Evolutionary conservation across 2,113 vertebrate species (phyloP).

Genomic region (Sinocyclocheilus anophthalmus): DNA sequence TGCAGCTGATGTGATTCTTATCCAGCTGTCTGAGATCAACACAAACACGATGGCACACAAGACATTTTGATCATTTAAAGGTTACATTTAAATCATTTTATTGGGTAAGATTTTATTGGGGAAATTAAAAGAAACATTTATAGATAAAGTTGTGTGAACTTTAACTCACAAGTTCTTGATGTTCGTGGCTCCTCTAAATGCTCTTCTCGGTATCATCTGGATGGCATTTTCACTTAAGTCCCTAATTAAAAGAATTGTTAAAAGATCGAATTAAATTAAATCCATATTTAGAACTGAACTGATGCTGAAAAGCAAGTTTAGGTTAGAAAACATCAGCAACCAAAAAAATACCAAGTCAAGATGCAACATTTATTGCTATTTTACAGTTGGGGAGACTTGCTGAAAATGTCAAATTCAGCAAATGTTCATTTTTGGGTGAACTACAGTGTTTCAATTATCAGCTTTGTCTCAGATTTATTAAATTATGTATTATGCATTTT

Average conservation of each 20-base stretch:
- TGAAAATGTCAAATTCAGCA: no score
- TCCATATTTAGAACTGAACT: not conserved
- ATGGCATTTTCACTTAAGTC: constrained; percentile 96
- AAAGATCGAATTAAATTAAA: not conserved
- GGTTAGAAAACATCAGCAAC: not conserved
- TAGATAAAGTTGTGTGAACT: not conserved
- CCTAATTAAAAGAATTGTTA: constrained; percentile 71
- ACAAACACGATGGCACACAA: not conserved
- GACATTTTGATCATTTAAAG: not conserved
- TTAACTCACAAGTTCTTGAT: constrained; percentile 90
- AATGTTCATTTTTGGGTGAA: no score
- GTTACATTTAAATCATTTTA: not conserved
- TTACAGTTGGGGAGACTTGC: no score
- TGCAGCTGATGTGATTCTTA: constrained; percentile 58
- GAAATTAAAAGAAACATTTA: not conserved
- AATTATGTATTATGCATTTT: no score
- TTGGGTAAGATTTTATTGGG: no score
- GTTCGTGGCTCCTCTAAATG: constrained; percentile 94
- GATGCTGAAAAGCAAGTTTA: not conserved
- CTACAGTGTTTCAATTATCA: no score
- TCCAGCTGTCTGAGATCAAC: constrained; percentile 54
- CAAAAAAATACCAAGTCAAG: no score
- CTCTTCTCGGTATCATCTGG: constrained; percentile 95
- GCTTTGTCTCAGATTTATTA: no score
- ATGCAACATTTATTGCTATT: not conserved